Base-by-base conservation (phyloP, 2,888 invertebrate species). In the Abrostola triplasia region DNA sequence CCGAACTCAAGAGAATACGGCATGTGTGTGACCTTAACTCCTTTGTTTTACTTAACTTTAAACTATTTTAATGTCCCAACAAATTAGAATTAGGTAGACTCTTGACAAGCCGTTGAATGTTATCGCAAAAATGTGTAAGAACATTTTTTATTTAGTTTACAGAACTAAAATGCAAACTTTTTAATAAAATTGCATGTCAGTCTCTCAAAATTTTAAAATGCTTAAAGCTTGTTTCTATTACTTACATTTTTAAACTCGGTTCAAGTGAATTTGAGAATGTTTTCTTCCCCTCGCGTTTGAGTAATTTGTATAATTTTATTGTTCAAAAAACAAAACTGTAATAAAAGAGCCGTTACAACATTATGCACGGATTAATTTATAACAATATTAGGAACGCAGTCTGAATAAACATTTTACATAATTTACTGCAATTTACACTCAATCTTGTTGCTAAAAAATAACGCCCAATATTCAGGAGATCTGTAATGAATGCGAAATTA, bases 401-500 rank as follows among this genome's bases (percentile, higher is more conserved):
- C 59, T 73, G 79, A 76, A 79, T 76, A 82, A 82, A 81, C 79
- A 83, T 70, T 75, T 53, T 70, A 73, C 64, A 73, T 84, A 84
- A 85, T 81, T 79, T 67, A 66, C 69, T 79, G 82, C 84, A 88
- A 88, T 88, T 89, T 85, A 83, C 87, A 87, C 86, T 86, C 84
- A 81, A 85, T 86, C 70, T 76, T 64, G 73, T 65, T 79, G 73
- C 73, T 71, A 83, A 88, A 89, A 90, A 88, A 85, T 82, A 82
- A 77, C 82, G 82, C 81, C 86, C 77, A 83, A 88, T 87, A 87
- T 88, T 88, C 88, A 87, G 87, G 86, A 85, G 90, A 89, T 87
- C 88, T 88, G 89, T 92, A 91, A 93, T 92, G 88, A 92, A 94
- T 92, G 90, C 83, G 89, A 91, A 90, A 93, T 93, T 92, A 92